Percentiles rank a stretch among this genome's conserved stretches.
Conservation (phyloP, 1,140 invertebrate species). For the Sinonovacula constricta region DNA sequence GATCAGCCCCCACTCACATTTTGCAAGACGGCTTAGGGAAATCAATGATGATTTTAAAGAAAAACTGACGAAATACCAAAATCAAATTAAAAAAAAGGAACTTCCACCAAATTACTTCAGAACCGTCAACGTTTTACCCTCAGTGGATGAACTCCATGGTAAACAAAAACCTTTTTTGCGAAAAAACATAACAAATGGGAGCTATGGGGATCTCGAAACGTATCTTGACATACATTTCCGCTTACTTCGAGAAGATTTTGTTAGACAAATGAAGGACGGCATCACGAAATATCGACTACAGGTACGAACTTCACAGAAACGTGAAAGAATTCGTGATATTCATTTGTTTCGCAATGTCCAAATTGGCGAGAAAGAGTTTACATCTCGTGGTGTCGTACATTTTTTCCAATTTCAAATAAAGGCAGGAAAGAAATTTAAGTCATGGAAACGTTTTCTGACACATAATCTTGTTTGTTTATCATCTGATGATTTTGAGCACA, state of each 20-base stretch:
- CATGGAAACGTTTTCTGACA: slow-evolving; percentile 83
- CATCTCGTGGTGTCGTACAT: slow-evolving; percentile 60
- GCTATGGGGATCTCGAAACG: slow-evolving; percentile 83
- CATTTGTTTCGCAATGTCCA: slow-evolving; percentile 64
- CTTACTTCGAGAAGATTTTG: slow-evolving; percentile 85
- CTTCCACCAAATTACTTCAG: slow-evolving; percentile 73
- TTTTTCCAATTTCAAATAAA: slow-evolving; percentile 70
- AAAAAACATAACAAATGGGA: slow-evolving; percentile 82
- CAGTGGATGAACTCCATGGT: slow-evolving; percentile 65
- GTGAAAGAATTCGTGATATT: slow-evolving; percentile 51
- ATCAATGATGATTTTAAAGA: neutral
- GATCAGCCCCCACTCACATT: no score
- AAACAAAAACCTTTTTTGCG: slow-evolving; percentile 79
- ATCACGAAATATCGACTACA: slow-evolving; percentile 65
- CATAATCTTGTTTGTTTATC: slow-evolving; percentile 88
- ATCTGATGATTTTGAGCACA: slow-evolving; percentile 83
- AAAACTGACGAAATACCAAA: neutral
- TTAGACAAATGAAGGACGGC: slow-evolving; percentile 77
- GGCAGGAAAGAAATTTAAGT: slow-evolving; percentile 64
- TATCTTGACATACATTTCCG: slow-evolving; percentile 90
- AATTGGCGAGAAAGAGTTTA: slow-evolving; percentile 65
- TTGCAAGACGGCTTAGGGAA: no score
- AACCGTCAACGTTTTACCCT: slow-evolving; percentile 69
- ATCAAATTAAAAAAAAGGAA: no score
- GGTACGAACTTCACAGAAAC: slow-evolving; percentile 10